Percentiles rank a stretch among this genome's conserved stretches.
phyloP scores from a whole-genome alignment of 2,888 invertebrate genomes.

The Megamerina dolium region DNA sequence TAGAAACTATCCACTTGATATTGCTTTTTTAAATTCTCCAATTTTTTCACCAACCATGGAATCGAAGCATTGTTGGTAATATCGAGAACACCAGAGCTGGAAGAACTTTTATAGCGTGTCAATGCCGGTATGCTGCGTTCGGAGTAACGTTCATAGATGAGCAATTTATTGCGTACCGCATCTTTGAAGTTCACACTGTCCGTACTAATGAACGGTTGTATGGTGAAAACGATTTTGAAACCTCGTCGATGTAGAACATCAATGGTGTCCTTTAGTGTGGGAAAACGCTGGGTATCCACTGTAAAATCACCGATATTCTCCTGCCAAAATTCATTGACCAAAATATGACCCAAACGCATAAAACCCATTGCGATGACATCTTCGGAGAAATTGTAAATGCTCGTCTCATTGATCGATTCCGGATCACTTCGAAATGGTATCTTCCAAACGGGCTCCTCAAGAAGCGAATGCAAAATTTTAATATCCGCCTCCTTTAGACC shows the following conservation, averaged over 20 bases:
- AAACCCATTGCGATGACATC: conserved; percentile 74
- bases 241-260: conserved; percentile 76
- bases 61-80: conserved; percentile 76
- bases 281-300: conserved; percentile 73
- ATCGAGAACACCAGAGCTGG: conserved; percentile 80
- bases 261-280: conserved; percentile 69
- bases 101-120: conserved; percentile 72
- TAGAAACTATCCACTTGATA: conserved; percentile 82
- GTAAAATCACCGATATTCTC: conserved; percentile 77
- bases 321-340: conserved; percentile 80
- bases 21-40: conserved; percentile 63
- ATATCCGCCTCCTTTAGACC: conserved; percentile 73
- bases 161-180: conserved; percentile 66
- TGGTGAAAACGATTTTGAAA: conserved; percentile 80
- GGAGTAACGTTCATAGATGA: conserved; percentile 73
- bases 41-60: conserved; percentile 71
- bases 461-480: conserved; percentile 64
- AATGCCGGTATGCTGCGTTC: conserved; percentile 76
- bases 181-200: conserved; percentile 78
- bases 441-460: conserved; percentile 83
- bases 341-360: conserved; percentile 70
- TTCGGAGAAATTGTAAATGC: conserved; percentile 76
- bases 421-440: conserved; percentile 58
- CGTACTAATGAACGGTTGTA: conserved; percentile 85
- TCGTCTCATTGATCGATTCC: conserved; percentile 59